Percentiles rank a stretch among this genome's conserved stretches.
Conservation (phyloP, 2,888 invertebrate species). For the Melinopterus prodromus region DNA sequence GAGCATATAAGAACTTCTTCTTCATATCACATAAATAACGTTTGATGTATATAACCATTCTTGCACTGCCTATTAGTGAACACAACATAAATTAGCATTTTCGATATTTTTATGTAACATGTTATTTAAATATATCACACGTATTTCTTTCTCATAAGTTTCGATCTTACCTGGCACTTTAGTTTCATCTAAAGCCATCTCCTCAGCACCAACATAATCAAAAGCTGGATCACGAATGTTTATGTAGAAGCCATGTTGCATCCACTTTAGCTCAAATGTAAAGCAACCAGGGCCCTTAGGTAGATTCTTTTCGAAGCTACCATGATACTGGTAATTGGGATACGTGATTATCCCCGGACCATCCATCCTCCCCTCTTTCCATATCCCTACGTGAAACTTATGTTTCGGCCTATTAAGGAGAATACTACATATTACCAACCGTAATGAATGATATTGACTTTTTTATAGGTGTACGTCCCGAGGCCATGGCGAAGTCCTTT, state of each 20-base stretch:
- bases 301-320: slow-evolving; percentile 73
- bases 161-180: slow-evolving; percentile 53
- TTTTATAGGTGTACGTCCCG: slow-evolving; percentile 77
- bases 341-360: slow-evolving; percentile 79
- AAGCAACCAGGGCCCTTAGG: slow-evolving; percentile 80
- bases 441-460: slow-evolving; percentile 60
- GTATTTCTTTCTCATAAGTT: too few relatives aligned
- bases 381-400: slow-evolving; percentile 67
- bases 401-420: not conserved
- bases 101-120: too few relatives aligned
- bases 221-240: slow-evolving; percentile 68
- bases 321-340: slow-evolving; percentile 72
- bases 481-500: slow-evolving; percentile 77
- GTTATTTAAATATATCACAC: too few relatives aligned
- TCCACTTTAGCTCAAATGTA: slow-evolving; percentile 77
- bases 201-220: slow-evolving; percentile 62
- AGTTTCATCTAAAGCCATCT: slow-evolving; percentile 61
- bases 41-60: too few relatives aligned
- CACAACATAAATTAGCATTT: too few relatives aligned
- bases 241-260: slow-evolving; percentile 77
- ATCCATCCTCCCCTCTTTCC: slow-evolving; percentile 77
- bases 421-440: slow-evolving; percentile 42
- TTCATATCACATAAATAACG: too few relatives aligned
- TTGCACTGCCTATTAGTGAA: too few relatives aligned
- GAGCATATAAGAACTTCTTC: too few relatives aligned